Conservation (phyloP, 2,888 invertebrate species). For the Caenorhabditis panamensis region DNA sequence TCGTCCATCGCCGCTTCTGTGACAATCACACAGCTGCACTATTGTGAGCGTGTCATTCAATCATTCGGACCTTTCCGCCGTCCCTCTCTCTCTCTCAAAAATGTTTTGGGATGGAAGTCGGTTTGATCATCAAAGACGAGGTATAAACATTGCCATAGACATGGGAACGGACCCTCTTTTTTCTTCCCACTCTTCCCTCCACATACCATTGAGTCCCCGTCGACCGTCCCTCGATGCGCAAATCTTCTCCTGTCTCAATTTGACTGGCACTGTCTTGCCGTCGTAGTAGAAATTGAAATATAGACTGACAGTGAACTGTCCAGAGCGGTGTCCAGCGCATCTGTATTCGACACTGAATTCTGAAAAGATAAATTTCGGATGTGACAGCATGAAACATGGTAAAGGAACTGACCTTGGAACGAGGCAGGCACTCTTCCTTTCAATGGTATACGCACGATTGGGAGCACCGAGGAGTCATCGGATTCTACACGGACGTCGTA, state of each 20-base stretch:
- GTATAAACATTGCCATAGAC: not conserved
- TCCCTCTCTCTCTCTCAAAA: conserved; percentile 15
- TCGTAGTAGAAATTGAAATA: conserved; percentile 70
- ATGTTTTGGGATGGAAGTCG: conserved; percentile 22
- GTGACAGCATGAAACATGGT: not conserved
- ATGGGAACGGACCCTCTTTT: conserved; percentile 7
- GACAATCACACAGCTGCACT: conserved; percentile 60
- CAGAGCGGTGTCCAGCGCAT: conserved; percentile 78
- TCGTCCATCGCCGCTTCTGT: conserved; percentile 56
- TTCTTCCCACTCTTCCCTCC: too few species aligned
- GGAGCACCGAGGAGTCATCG: conserved; percentile 79
- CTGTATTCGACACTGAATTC: conserved; percentile 79
- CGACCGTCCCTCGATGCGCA: conserved; percentile 68
- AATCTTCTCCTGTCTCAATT: conserved; percentile 71
- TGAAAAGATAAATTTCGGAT: conserved; percentile 46
- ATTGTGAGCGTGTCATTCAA: conserved; percentile 52
- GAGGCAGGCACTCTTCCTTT: conserved; percentile 74
- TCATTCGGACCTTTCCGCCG: conserved; percentile 43
- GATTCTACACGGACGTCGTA: conserved; percentile 74
- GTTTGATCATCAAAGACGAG: conserved; percentile 1
- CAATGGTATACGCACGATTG: conserved; percentile 74
- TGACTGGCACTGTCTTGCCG: conserved; percentile 56
- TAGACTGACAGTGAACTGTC: conserved; percentile 76
- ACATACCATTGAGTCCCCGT: conserved; percentile 61
- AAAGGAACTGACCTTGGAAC: conserved; percentile 66